Base-by-base conservation (phyloP, 30 jellyfish, hydroid and myxozoan genomes). In the Aurelia sp. region DNA sequence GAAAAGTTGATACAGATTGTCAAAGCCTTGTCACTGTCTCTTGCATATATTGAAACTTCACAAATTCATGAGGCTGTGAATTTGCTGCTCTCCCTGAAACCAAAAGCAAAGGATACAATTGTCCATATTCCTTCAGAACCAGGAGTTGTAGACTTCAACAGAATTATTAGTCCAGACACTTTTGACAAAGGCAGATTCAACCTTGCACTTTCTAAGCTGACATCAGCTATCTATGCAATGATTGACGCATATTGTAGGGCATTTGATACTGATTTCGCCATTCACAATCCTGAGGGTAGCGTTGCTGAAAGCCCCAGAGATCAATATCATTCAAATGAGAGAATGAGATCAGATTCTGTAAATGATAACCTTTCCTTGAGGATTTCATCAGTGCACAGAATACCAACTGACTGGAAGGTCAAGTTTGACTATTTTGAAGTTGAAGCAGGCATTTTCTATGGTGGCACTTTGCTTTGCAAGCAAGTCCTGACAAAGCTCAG, bases 51-150 rank as follows among this genome's bases (percentile, higher is more conserved):
- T 44, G 99, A 95, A 80, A 70, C 94, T 33, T 30, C 88, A 5
- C 97, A 85, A 67, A 27, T 95, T 11, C 99, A 94, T 65, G 97
- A 94, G 13, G 97, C 96, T n/a, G 76, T 94, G 68, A 80, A 89
- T 38, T 24, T 88, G 63, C 78, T 94, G 94, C 86, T 94, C 2
- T 70, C 94, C 6, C 64, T 94, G 35, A 94, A 94, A 63, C 94
- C 86, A 48, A 80, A 75, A 35, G 63, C 78, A 55, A 35, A 31
- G 6, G 86, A 63, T 40, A 67, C 44, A 4, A 74, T 70, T 16
- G 81, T 62, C 30, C 75, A 60, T n/a, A 78, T 81, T 40, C 64
- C 53, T 50, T 38, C 53, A 24, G 67, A 82, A 30, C 60, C 77
- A 24, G 92, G 87, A 21, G 67, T 67, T n/a, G 19, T 68, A 13